Percentiles rank a stretch among this genome's conserved stretches.
Evolutionary conservation across 2,797 vertebrate species (phyloP).

Genomic region (Bryconaethiops microstoma): DNA sequence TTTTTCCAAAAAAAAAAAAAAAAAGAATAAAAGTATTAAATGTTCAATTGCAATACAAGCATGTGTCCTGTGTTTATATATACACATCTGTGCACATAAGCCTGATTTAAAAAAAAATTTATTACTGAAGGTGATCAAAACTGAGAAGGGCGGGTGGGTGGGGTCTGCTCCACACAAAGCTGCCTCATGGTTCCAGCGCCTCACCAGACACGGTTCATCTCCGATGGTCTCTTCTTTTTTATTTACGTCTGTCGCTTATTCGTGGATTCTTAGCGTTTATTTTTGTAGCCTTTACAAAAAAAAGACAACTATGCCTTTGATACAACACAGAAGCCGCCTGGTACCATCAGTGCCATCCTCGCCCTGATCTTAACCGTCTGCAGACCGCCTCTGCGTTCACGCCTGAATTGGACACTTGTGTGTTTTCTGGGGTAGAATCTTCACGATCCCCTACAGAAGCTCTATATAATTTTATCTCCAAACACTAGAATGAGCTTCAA

Average conservation of each 20-base stretch:
- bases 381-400: not conserved
- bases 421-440: not conserved
- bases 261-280: not conserved
- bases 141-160: conserved; percentile 20
- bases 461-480: no score
- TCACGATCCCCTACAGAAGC: not conserved
- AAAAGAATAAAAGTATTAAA: conserved; percentile 47
- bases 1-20: conserved; percentile 13
- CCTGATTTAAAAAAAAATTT: conserved; percentile 13
- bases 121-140: not conserved
- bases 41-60: conserved; percentile 40
- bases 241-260: not conserved
- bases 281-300: not conserved
- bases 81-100: not conserved
- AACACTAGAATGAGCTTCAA: no score
- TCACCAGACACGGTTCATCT: not conserved
- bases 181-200: conserved; percentile 39
- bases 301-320: not conserved
- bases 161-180: conserved; percentile 28
- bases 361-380: not conserved
- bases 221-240: no score
- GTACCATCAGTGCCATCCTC: no score
- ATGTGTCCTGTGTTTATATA: conserved; percentile 34
- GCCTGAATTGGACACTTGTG: not conserved
- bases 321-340: not conserved